Percentiles rank a stretch among this genome's conserved stretches.
phyloP scores from a whole-genome alignment of 2,888 invertebrate species.

The Thera obeliscata region DNA sequence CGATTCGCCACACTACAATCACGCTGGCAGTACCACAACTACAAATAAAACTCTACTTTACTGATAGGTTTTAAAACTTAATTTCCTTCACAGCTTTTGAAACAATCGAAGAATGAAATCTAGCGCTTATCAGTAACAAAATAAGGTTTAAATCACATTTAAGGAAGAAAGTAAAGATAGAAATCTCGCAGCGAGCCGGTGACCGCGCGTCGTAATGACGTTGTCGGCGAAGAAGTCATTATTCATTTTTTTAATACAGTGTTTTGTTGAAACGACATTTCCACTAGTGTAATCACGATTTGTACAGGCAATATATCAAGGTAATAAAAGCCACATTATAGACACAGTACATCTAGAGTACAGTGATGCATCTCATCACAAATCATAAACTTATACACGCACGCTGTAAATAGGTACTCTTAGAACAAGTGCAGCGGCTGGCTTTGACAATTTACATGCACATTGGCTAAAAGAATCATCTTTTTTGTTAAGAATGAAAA shows the following conservation, averaged over 20 bases:
- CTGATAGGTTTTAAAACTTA: slow-evolving; percentile 52
- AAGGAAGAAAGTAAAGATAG: slow-evolving; percentile 58
- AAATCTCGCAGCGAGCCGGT: slow-evolving; percentile 67
- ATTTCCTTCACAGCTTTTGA: slow-evolving; percentile 49
- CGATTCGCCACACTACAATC: slow-evolving; percentile 77
- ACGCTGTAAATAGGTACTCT: no score
- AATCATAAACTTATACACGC: neutral
- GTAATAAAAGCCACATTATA: slow-evolving; percentile 75
- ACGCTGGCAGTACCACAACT: slow-evolving; percentile 60
- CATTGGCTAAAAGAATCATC: no score
- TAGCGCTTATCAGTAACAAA: slow-evolving; percentile 32
- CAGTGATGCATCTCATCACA: slow-evolving; percentile 8
- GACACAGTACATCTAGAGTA: slow-evolving; percentile 37
- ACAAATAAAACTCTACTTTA: slow-evolving; percentile 42
- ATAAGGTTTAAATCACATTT: slow-evolving; percentile 53
- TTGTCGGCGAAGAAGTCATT: slow-evolving; percentile 81
- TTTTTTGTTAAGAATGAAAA: no score
- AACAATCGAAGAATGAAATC: slow-evolving; percentile 32
- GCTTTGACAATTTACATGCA: no score
- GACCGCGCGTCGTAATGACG: slow-evolving; percentile 78
- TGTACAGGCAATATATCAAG: slow-evolving; percentile 79
- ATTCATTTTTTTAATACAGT: slow-evolving; percentile 84
- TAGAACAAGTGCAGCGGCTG: no score
- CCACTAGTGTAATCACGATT: slow-evolving; percentile 82
- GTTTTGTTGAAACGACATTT: slow-evolving; percentile 84